Conservation (phyloP, 2,797 vertebrate genomes). For the Coreius guichenoti region DNA sequence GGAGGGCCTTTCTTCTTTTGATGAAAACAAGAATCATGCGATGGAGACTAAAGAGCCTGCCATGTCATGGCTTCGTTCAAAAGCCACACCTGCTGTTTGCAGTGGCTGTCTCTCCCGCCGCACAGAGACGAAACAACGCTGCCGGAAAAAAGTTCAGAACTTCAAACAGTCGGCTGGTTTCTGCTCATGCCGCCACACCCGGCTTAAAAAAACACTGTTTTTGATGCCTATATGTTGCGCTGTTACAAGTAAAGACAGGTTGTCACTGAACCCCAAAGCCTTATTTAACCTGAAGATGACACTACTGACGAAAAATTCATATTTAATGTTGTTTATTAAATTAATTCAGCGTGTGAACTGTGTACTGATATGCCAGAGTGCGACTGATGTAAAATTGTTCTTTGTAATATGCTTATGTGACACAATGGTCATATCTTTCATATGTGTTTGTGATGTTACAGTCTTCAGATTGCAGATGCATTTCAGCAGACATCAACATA, state of each 20-base stretch:
- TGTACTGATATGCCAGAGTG: background rate
- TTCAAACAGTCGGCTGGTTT: slow-evolving; percentile 74
- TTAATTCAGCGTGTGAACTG: background rate
- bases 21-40: slow-evolving; percentile 84
- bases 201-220: slow-evolving; percentile 59
- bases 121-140: slow-evolving; percentile 78
- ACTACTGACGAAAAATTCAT: slow-evolving; percentile 29
- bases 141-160: slow-evolving; percentile 64
- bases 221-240: slow-evolving; percentile 58
- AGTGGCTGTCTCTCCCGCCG: slow-evolving; percentile 74
- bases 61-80: slow-evolving; percentile 76
- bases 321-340: slow-evolving; percentile 10
- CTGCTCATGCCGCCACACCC: slow-evolving; percentile 70
- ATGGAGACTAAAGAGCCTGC: slow-evolving; percentile 76
- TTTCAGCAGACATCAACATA: background rate
- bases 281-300: slow-evolving; percentile 52
- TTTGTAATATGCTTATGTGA: background rate
- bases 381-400: background rate
- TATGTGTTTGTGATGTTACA: background rate
- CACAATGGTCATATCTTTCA: background rate
- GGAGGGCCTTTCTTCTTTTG: slow-evolving; percentile 79
- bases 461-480: slow-evolving; percentile 1
- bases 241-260: slow-evolving; percentile 59
- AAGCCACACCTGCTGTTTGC: slow-evolving; percentile 86
- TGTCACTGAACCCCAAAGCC: slow-evolving; percentile 53